Conservation (phyloP, 2,797 vertebrate species). For the Helicolenus hilgendorfi region DNA sequence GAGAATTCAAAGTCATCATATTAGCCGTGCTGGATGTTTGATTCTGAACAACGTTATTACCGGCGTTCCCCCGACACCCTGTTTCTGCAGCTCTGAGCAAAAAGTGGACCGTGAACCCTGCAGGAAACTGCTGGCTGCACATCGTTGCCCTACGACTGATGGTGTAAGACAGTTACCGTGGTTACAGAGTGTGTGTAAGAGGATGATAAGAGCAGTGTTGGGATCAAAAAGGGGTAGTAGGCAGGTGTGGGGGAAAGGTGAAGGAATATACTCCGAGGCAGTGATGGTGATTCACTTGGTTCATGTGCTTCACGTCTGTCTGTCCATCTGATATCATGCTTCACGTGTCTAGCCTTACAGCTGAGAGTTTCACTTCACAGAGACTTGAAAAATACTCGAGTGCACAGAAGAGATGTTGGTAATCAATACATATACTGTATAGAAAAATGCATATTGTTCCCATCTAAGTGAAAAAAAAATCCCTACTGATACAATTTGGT, state of each 20-base stretch:
- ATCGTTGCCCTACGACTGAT: constrained; percentile 33
- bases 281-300: constrained; percentile 11
- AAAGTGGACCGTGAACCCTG: constrained; percentile 28
- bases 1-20: constrained; percentile 66
- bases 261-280: constrained; percentile 4
- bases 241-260: constrained; percentile 1
- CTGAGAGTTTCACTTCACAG: background rate
- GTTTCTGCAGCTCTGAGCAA: constrained; percentile 56
- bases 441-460: background rate
- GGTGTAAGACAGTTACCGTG: constrained; percentile 61
- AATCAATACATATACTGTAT: background rate
- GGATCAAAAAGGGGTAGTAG: constrained; percentile 29
- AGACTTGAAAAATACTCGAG: background rate
- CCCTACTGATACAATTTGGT: background rate
- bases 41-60: constrained; percentile 61
- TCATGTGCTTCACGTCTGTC: constrained; percentile 16
- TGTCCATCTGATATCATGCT: background rate
- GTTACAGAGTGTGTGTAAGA: constrained; percentile 61
- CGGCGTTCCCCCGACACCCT: constrained; percentile 12
- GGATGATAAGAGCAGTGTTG: constrained; percentile 67
- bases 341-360: background rate
- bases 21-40: constrained; percentile 59
- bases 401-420: background rate
- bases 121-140: constrained; percentile 50
- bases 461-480: background rate